Base-by-base conservation (phyloP, 2,888 invertebrate genomes). In the Marronus borbonicus region DNA sequence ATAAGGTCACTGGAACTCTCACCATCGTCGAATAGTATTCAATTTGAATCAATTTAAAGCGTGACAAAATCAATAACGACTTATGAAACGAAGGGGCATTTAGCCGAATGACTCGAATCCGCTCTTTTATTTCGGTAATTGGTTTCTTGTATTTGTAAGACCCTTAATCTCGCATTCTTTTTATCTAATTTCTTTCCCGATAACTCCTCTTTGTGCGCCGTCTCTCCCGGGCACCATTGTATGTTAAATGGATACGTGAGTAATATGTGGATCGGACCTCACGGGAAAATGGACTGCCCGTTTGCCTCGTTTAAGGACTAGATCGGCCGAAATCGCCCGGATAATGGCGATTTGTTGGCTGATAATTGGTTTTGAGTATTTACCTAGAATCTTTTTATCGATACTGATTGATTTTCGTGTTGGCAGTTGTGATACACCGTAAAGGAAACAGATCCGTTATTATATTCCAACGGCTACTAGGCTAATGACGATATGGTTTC, bases 111-210 rank as follows among this genome's bases (percentile, higher is more conserved):
- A 60, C 72, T 76, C 64, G 72, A 66, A 78, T 20, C 79, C 60
- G 76, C 76, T 78, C 82, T 83, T 84, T 85, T 84, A 84, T 85
- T 84, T 84, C 84, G 79, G 82, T 85, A 85, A 86, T 86, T 86
- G 85, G 83, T 85, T 86, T 86, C 85, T 84, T 83, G 84, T 85
- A 85, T 85, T 86, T 85, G 85, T 83, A 83, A 82, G 83, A 78
- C 81, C 83, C 83, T 82, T 83, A 83, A 84, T 84, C 82, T 83
- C 79, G 81, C 74, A 83, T 83, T 83, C 83, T 83, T 84, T 84
- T 83, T 83, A 83, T 83, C 82, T 85, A 84, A 84, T 84, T 84
- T 84, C 82, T 79, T 83, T 80, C 79, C 78, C 76, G 81, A 83
- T 83, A 83, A 83, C 79, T 80, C 80, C 77, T 78, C 80, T 79